These are phyloP conservation scores for Mesorhabditis spiculigera DNA, from an alignment of 2,888 invertebrate species.

Conservation along the genomic window DNA sequence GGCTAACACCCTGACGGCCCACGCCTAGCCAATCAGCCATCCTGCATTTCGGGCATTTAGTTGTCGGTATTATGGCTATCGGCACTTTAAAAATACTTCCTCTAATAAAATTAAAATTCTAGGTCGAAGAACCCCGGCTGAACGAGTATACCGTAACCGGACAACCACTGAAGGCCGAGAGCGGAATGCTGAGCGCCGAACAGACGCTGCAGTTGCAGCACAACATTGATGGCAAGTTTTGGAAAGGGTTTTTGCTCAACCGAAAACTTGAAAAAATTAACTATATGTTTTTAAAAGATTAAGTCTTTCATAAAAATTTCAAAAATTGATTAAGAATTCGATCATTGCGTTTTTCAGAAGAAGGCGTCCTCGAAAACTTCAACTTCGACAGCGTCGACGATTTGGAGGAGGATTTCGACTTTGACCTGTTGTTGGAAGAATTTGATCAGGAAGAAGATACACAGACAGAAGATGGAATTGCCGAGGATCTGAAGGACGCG, in stretches of 20 bases:
- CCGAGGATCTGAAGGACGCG: conserved; percentile 13
- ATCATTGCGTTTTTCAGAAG: too few relatives aligned
- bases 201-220: conserved; percentile 19
- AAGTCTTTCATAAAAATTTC: not conserved
- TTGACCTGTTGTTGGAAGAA: conserved; percentile 15
- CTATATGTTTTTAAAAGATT: not conserved
- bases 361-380: conserved; percentile 29
- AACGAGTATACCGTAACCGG: conserved; percentile 28
- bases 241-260: too few relatives aligned
- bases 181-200: conserved; percentile 34
- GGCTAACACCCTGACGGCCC: too few relatives aligned
- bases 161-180: not conserved
- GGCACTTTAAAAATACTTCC: too few relatives aligned
- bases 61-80: too few relatives aligned
- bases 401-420: conserved; percentile 26
- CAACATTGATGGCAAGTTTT: conserved; percentile 27
- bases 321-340: too few relatives aligned
- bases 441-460: conserved; percentile 8
- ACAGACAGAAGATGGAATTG: not conserved
- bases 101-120: too few relatives aligned
- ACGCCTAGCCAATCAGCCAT: too few relatives aligned
- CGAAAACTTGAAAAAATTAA: too few relatives aligned
- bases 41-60: too few relatives aligned
- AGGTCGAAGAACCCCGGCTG: conserved; percentile 57
- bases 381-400: conserved; percentile 34